Evolutionary conservation across 1,140 invertebrate genomes (phyloP), one percentile per base, ranked within the genome.

Genomic region (Phocides pigmalion): DNA sequence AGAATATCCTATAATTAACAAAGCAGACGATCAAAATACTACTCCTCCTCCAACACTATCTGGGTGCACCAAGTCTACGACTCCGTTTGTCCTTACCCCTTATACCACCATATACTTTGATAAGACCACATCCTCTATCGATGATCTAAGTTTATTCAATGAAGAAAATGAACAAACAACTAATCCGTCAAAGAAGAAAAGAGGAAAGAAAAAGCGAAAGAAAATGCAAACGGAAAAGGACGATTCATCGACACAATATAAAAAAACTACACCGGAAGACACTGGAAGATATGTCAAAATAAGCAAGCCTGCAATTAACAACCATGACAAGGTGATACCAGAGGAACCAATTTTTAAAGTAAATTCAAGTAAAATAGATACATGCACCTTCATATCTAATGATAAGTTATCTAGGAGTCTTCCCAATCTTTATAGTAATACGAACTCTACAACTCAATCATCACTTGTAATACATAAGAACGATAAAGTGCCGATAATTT

Each of bases 91-190:
- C 11, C 28, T 53, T 37, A 53, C 50, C 3, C 50, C 50, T 20
- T 53, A 53, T 14, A 53, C 50, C 8, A 53, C 50, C 19, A 37
- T 53, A n/a, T 53, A 53, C 1, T 39, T 53, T 3, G 50, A 53
- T 53, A 53, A 14, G 11, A 53, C 50, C 2, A 3, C n/a, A 8
- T 16, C 9, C 19, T 3, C 11, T 28, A 5, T n/a, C n/a, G 35
- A 39, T 39, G 15, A 25, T 15, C 14, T 2, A 12, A 35, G 4
- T 17, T 35, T 3, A 14, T 14, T 9, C 19, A 17, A 35, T 6
- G 28, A 39, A 8, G 32, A 20, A 19, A 14, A 20, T 53, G 14
- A 14, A 8, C 20, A 16, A 20, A 39, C 16, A 39, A 53, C 16
- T 37, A 28, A 9, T 12, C 9, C 11, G 3, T 15, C 16, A 12